These are phyloP conservation scores for Phlogophora meticulosa DNA, from an alignment of 2,888 invertebrate species.

Conservation along the genomic window DNA sequence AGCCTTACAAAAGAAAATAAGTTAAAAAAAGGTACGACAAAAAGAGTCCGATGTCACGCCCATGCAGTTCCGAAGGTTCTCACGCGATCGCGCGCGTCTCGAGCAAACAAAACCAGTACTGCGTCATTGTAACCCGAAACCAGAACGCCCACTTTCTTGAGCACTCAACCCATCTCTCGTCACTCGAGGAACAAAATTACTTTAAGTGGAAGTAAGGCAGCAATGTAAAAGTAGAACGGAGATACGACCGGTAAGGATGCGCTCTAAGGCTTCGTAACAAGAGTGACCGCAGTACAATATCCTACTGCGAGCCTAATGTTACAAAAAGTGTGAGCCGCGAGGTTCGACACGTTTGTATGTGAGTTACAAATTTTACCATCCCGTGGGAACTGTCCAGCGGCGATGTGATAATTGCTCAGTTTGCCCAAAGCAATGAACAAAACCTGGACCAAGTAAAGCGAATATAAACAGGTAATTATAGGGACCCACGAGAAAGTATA, in stretches of 20 bases:
- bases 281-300: conserved; percentile 77
- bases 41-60: conserved; percentile 89
- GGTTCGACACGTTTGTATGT: conserved; percentile 72
- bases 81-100: conserved; percentile 84
- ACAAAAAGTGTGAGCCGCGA: conserved; percentile 78
- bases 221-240: conserved; percentile 70
- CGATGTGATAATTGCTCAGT: conserved; percentile 88
- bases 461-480: conserved; percentile 86
- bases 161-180: conserved; percentile 71
- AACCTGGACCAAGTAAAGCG: conserved; percentile 76
- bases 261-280: conserved; percentile 82
- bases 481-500: conserved; percentile 76
- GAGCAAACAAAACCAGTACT: conserved; percentile 86
- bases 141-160: conserved; percentile 74
- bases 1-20: conserved; percentile 80
- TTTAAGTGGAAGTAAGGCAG: conserved; percentile 62
- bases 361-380: conserved; percentile 84
- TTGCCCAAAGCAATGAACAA: conserved; percentile 85
- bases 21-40: conserved; percentile 76
- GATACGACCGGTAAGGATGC: conserved; percentile 71
- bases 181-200: conserved; percentile 41
- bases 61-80: conserved; percentile 89
- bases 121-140: conserved; percentile 79
- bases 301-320: conserved; percentile 77
- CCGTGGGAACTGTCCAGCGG: conserved; percentile 88